These are phyloP conservation scores for Plusia festucae DNA, from an alignment of 2,888 invertebrate species.

Conservation along the genomic window DNA sequence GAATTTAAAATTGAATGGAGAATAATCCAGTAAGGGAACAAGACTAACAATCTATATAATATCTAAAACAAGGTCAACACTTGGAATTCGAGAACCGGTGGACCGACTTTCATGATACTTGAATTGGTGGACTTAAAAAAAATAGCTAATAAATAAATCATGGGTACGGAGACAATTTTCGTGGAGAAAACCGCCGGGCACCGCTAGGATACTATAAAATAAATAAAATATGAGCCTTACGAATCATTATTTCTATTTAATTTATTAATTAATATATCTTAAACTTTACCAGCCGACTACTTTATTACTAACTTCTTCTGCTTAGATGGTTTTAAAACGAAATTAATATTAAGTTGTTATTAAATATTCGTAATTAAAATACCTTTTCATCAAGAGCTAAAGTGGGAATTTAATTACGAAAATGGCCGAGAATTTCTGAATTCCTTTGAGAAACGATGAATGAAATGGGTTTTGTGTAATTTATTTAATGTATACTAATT, in stretches of 20 bases:
- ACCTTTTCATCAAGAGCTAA: slow-evolving; percentile 11
- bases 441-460: not conserved
- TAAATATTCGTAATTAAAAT: slow-evolving; percentile 35
- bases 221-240: too few species aligned
- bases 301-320: not conserved
- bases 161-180: too few species aligned
- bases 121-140: too few species aligned
- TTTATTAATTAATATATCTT: not conserved
- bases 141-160: too few species aligned
- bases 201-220: too few species aligned
- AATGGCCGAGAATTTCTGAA: slow-evolving; percentile 18
- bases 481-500: not conserved
- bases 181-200: too few species aligned
- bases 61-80: too few species aligned
- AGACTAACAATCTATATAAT: too few species aligned
- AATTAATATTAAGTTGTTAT: slow-evolving; percentile 8
- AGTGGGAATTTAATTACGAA: slow-evolving; percentile 23
- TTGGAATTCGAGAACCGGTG: too few species aligned
- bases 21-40: not conserved
- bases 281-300: not conserved
- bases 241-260: too few species aligned
- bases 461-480: not conserved
- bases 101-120: too few species aligned
- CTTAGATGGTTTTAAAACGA: not conserved
- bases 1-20: not conserved